phyloP scores from a whole-genome alignment of 2,113 vertebrate species.

The Tetraodon nigroviridis region DNA sequence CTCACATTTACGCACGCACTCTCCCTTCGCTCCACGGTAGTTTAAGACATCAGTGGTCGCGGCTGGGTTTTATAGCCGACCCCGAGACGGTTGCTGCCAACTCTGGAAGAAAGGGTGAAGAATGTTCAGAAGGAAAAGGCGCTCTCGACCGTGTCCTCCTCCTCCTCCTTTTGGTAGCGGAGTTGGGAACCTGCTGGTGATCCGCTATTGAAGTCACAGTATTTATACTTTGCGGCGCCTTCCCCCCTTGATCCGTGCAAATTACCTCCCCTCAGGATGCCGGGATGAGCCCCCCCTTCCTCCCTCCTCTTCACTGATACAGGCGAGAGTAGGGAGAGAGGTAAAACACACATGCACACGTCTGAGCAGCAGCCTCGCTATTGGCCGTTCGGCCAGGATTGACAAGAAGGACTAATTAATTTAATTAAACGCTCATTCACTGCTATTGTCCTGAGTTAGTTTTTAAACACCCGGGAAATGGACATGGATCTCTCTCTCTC shows the following conservation, averaged over 20 bases:
- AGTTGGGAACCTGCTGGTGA: slow-evolving; percentile 86
- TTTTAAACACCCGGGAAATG: slow-evolving; percentile 80
- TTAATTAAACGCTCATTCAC: slow-evolving; percentile 86
- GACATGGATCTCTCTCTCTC: slow-evolving; percentile 56
- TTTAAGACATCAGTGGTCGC: slow-evolving; percentile 85
- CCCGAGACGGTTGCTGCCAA: slow-evolving; percentile 63
- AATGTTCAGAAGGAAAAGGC: slow-evolving; percentile 51
- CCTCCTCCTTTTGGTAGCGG: slow-evolving; percentile 77
- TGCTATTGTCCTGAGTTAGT: slow-evolving; percentile 83
- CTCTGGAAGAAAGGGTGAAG: slow-evolving; percentile 53
- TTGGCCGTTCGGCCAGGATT: slow-evolving; percentile 86
- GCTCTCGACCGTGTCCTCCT: slow-evolving; percentile 84
- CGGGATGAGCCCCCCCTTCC: slow-evolving; percentile 77
- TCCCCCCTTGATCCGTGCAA: slow-evolving; percentile 90
- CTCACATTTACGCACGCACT: slow-evolving; percentile 33
- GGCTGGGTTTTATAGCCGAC: slow-evolving; percentile 67
- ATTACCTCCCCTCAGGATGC: slow-evolving; percentile 89
- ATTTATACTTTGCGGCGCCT: slow-evolving; percentile 97
- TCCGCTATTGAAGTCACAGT: slow-evolving; percentile 90
- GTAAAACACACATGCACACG: slow-evolving; percentile 28
- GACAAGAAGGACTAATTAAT: slow-evolving; percentile 93
- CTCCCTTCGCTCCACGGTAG: slow-evolving; percentile 73
- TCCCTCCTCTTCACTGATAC: slow-evolving; percentile 67
- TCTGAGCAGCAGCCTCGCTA: slow-evolving; percentile 68
- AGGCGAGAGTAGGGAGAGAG: slow-evolving; percentile 22